Evolutionary conservation across 2,888 invertebrate species (phyloP).

Genomic region (Schizotus pectinicornis): DNA sequence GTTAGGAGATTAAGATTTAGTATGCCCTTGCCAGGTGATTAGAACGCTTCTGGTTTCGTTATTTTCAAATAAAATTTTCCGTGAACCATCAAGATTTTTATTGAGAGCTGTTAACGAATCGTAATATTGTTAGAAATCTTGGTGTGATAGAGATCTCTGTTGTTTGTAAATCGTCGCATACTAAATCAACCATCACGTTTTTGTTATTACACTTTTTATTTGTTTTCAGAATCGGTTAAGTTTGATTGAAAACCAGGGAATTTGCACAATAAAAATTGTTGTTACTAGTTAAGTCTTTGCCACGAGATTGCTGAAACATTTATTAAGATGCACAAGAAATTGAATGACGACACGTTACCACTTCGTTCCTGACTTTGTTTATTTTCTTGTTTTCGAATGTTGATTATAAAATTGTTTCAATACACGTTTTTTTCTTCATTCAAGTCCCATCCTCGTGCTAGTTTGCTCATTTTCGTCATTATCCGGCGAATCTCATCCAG

Average conservation of each 20-base stretch:
- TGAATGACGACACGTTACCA: neutral
- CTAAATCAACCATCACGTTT: conserved; percentile 25
- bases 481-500: neutral
- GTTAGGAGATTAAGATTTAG: conserved; percentile 25
- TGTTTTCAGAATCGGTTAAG: neutral
- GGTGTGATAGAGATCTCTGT: conserved; percentile 37
- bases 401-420: conserved; percentile 16
- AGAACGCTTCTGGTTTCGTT: conserved; percentile 10
- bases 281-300: neutral
- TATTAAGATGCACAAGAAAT: conserved; percentile 6
- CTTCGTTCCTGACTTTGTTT: conserved; percentile 20
- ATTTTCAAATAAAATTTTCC: neutral
- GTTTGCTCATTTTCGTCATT: conserved; percentile 9
- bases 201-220: neutral
- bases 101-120: neutral
- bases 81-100: neutral
- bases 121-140: conserved; percentile 32
- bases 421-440: conserved; percentile 21
- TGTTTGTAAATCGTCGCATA: conserved; percentile 35
- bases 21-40: conserved; percentile 19
- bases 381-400: conserved; percentile 14
- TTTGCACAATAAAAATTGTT: conserved; percentile 6
- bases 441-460: conserved; percentile 17
- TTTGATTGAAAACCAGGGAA: conserved; percentile 7
- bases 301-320: too few relatives aligned